Conservation (phyloP, 1,140 invertebrate species). For the Coenobita brevimanus region DNA sequence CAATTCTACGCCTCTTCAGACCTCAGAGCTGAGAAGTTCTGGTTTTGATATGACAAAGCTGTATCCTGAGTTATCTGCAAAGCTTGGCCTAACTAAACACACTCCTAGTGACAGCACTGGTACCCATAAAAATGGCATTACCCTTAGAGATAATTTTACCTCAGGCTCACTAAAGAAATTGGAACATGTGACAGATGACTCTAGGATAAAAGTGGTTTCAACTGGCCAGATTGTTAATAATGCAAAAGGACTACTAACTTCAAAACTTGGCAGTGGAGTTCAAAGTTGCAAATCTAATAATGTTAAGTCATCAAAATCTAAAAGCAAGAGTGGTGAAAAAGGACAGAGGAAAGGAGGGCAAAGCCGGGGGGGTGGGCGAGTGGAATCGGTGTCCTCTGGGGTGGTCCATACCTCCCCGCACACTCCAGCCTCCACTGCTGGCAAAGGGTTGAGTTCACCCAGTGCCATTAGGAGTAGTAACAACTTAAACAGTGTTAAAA, state of each 20-base stretch:
- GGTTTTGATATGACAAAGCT: conserved; percentile 59
- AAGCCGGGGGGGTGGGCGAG: conserved; percentile 35
- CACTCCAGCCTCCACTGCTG: conserved; percentile 13
- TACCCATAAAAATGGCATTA: conserved; percentile 58
- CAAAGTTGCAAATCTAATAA: conserved; percentile 50
- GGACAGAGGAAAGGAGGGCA: conserved; percentile 37
- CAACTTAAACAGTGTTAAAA: conserved; percentile 22
- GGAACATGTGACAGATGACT: conserved; percentile 52
- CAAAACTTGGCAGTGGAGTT: conserved; percentile 50
- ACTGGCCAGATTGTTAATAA: conserved; percentile 59
- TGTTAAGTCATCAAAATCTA: conserved; percentile 43
- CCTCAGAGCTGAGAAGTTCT: conserved; percentile 53
- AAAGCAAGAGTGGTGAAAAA: conserved; percentile 41
- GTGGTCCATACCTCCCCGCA: conserved; percentile 16
- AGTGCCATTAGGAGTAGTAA: conserved; percentile 27
- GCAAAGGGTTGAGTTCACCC: conserved; percentile 44
- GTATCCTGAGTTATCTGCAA: conserved; percentile 56
- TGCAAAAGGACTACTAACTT: conserved; percentile 42
- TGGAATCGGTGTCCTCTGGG: conserved; percentile 13
- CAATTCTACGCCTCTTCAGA: conserved; percentile 51
- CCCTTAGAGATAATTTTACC: conserved; percentile 47
- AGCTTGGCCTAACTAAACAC: conserved; percentile 54
- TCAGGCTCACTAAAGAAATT: conserved; percentile 45
- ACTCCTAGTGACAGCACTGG: conserved; percentile 32
- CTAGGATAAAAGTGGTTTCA: conserved; percentile 56